Base-by-base conservation (phyloP, 2,113 vertebrate species). In the Thunnus maccoyii region DNA sequence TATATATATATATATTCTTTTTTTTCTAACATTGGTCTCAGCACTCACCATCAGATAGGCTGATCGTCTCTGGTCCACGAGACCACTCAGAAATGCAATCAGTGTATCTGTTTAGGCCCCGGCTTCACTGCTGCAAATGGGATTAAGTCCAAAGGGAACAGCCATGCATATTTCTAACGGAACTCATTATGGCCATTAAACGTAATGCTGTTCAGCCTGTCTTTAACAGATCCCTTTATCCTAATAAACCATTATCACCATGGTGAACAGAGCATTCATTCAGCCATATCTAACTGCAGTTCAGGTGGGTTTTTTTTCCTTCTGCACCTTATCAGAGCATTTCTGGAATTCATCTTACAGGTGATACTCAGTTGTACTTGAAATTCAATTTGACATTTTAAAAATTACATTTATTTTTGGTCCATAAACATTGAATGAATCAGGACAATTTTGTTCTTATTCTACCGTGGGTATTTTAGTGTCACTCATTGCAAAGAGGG, bases 71-170 rank as follows among this genome's bases (percentile, higher is more conserved):
- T 32, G 12, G 36, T 73, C 78, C 20, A 20, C 0, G 11, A 82
- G 82, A 74, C 67, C 61, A 68, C 67, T 78, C 73, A 44, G 63
- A 83, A 70, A 74, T 78, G 52, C 83, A 82, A 85, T 85, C 80
- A 86, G 30, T 76, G 68, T 86, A 88, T 92, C 82, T 90, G 36
- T 18, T 87, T 83, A 65, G 73, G 58, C 60, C 47, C 55, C 22
- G 1, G 4, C 63, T 89, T 82, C 79, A 76, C 60, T 69, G 71
- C 60, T 25, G 18, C 72, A 81, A 85, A 83, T 89, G 76, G 57
- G 76, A 92, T 92, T 86, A 88, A 25, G 52, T 77, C 84, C 56
- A 78, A 62, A 62, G 76, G 55, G 82, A 72, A 74, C 60, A 71
- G 22, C 57, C 69, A 56, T 65, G 64, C 65, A 61, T 67, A 61